phyloP scores from a whole-genome alignment of 53 echinoderm and acorn worm genomes.

The Astropecten irregularis region DNA sequence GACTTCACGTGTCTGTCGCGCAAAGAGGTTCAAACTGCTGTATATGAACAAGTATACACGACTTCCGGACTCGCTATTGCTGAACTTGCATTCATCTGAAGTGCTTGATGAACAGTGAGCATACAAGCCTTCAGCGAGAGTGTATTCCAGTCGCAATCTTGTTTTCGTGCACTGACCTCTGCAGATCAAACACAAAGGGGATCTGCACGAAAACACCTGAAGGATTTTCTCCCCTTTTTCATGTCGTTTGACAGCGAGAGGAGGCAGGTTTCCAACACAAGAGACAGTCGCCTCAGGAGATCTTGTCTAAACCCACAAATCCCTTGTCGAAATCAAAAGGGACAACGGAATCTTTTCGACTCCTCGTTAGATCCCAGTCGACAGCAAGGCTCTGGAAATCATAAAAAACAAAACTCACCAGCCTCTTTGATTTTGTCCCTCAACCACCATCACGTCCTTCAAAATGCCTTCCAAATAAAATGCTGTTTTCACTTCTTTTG shows the following conservation, averaged over 20 bases:
- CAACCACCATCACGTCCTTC: background rate
- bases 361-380: background rate
- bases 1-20: too few species aligned
- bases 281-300: background rate
- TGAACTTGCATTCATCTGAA: too few species aligned
- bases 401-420: background rate
- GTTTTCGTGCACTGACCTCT: constrained; percentile 17
- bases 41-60: too few species aligned
- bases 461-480: constrained; percentile 35
- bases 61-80: too few species aligned
- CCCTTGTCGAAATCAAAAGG: constrained; percentile 48
- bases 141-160: too few species aligned
- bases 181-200: background rate
- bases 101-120: too few species aligned
- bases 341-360: background rate
- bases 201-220: background rate
- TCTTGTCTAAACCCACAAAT: constrained; percentile 58
- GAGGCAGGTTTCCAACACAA: constrained; percentile 7
- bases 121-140: too few species aligned
- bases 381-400: constrained; percentile 1
- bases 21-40: too few species aligned
- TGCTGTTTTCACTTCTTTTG: background rate
- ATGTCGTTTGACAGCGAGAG: background rate
- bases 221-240: background rate
- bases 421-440: background rate